Conservation (phyloP, 1,140 invertebrate genomes). For the Platyura marginata region DNA sequence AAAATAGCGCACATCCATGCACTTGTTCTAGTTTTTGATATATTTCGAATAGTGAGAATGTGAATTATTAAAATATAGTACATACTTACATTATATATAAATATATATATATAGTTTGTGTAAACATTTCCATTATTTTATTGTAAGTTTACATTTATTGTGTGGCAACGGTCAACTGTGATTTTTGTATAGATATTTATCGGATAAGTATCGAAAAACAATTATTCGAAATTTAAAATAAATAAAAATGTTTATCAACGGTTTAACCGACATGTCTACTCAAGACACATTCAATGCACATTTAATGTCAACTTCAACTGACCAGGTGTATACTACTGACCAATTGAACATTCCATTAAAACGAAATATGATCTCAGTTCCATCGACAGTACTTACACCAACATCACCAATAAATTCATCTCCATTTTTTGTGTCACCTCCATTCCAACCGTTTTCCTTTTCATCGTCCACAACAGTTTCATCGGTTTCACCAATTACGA, state of each 20-base stretch:
- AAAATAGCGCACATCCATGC: background rate
- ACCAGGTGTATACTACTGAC: too few species aligned
- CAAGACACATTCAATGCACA: background rate
- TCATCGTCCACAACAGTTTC: background rate
- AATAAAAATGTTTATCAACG: too few species aligned
- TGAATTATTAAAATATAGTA: too few species aligned
- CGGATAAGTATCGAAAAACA: too few species aligned
- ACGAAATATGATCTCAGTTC: background rate
- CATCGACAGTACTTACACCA: background rate
- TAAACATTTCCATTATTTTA: too few species aligned
- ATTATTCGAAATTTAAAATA: too few species aligned
- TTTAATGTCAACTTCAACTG: too few species aligned
- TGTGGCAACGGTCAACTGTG: too few species aligned
- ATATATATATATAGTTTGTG: too few species aligned
- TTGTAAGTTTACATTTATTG: too few species aligned
- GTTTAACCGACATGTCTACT: background rate
- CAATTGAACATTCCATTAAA: background rate
- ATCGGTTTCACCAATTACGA: background rate
- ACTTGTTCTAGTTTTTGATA: background rate
- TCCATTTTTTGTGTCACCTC: background rate
- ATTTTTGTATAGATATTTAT: too few species aligned
- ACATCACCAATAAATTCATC: background rate
- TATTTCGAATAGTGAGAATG: background rate
- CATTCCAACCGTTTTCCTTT: background rate
- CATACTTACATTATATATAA: too few species aligned